Base-by-base conservation (phyloP, 2,113 vertebrate genomes). In the Cebus imitator region DNA sequence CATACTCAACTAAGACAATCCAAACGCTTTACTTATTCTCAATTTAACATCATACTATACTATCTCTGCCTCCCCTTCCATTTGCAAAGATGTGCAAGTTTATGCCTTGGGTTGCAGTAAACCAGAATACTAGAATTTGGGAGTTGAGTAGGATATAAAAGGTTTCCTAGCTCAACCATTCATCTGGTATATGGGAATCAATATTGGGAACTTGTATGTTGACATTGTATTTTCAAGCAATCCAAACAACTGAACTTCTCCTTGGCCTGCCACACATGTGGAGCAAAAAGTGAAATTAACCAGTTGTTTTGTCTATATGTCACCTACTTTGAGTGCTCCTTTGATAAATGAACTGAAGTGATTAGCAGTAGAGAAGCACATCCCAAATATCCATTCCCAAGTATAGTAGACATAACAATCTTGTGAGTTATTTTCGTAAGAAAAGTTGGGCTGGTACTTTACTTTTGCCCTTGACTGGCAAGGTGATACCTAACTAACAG, bases 221-320 rank as follows among this genome's bases (percentile, higher is more conserved):
- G 48, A 95, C 40, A 55, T 35, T 84, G 3, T 57, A 82, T 89
- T 91, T 92, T n/a, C 45, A 93, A n/a, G 82, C 48, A 3, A 13
- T 66, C 48, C 37, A 80, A 78, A 84, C 13, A 88, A 8, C 14
- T 78, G 76, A 90, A 64, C n/a, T 66, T 81, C 37, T 32, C 37
- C 37, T 78, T 87, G 52, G 14, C 14, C 68, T 75, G 8, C 30
- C 32, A n/a, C 18, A 35, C 89, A 52, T 2, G 18, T 86, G 64
- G 76, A 90, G 10, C 30, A 64, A 95, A 91, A 83, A 3, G 8
- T 94, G 52, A 87, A 78, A 79, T 79, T 50, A 94, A 64, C 57
- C 35, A 84, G 58, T 58, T 82, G 61, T 97, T 97, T 96, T 94
- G 45, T 96, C 84, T 88, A 48, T 17, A 17, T 57, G 84, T 95